phyloP scores from a whole-genome alignment of 2,797 vertebrate genomes.

The Prunella strophiata region DNA sequence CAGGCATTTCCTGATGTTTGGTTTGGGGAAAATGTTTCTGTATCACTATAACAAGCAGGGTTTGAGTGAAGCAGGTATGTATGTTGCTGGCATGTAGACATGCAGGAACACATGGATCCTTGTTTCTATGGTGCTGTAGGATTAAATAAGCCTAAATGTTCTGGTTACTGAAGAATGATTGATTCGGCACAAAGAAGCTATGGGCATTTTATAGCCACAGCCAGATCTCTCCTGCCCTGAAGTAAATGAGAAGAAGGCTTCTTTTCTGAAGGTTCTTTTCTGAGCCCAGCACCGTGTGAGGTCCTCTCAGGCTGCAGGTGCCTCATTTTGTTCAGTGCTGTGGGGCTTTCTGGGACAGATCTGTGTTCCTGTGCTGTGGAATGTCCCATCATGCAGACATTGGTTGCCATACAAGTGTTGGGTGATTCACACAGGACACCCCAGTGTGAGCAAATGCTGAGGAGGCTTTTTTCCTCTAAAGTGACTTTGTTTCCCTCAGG shows the following conservation, averaged over 20 bases:
- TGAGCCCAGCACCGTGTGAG: background rate
- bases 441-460: background rate
- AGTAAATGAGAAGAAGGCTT: background rate
- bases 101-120: background rate
- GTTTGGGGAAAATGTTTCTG: background rate
- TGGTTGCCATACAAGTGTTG: background rate
- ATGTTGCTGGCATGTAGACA: background rate
- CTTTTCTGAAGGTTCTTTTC: background rate
- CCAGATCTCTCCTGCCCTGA: background rate
- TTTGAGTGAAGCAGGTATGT: background rate
- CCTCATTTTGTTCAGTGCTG: background rate
- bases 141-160: background rate
- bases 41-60: background rate
- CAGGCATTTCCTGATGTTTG: background rate
- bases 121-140: background rate
- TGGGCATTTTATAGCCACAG: background rate
- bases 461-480: background rate
- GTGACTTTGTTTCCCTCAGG: background rate
- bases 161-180: background rate
- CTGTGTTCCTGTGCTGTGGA: background rate
- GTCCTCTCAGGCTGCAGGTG: background rate
- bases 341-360: background rate
- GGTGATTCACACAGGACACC: rapidly evolving
- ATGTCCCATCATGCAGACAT: background rate
- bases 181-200: background rate